Conservation (phyloP, 2,888 invertebrate species). For the Heliconius ismenius region DNA sequence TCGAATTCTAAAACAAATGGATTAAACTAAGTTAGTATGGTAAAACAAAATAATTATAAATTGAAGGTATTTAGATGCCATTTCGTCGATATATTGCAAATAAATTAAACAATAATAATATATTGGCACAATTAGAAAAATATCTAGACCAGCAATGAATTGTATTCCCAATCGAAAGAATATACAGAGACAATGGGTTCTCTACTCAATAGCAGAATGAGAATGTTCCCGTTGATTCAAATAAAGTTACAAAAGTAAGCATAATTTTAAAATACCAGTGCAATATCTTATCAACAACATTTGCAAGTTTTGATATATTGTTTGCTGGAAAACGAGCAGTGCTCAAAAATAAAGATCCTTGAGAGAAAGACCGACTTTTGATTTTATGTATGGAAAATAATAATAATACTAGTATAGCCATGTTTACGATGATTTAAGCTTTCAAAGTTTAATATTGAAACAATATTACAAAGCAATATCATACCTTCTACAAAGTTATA, state of each 20-base stretch:
- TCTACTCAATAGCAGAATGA: no score
- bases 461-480: neutral
- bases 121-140: no score
- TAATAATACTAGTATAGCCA: neutral
- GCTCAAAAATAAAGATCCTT: neutral
- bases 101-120: neutral
- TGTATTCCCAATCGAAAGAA: no score
- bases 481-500: neutral
- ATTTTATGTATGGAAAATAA: neutral
- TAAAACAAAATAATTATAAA: neutral
- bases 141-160: no score
- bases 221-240: no score
- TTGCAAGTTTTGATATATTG: neutral
- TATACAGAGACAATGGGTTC: no score
- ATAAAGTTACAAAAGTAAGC: no score
- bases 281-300: neutral
- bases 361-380: neutral
- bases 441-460: constrained; percentile 1
- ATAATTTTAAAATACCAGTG: neutral
- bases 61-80: no score
- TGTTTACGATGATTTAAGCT: neutral
- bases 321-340: neutral
- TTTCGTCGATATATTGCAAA: neutral
- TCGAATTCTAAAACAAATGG: neutral
- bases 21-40: neutral